Conservation (phyloP, 2,888 invertebrate genomes). For the Drosophila koepferae region DNA sequence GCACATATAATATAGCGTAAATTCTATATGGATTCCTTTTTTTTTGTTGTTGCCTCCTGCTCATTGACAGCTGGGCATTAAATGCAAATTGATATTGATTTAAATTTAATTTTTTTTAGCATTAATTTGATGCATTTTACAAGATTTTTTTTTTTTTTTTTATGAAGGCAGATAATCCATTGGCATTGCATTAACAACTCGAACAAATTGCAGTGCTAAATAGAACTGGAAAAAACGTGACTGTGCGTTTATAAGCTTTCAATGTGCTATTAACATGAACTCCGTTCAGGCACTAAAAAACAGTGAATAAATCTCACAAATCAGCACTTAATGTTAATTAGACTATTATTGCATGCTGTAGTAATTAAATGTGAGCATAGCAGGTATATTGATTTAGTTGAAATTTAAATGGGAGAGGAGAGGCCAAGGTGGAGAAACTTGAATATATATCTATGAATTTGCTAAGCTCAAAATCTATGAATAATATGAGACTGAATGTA, state of each 20-base stretch:
- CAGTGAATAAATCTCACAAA: constrained; percentile 56
- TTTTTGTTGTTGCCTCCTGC: background rate
- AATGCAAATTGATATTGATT: constrained; percentile 20
- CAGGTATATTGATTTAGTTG: background rate
- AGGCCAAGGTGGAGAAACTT: background rate
- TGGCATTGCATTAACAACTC: constrained; percentile 36
- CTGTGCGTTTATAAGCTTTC: constrained; percentile 23
- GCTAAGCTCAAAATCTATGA: too few species aligned
- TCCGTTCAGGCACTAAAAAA: constrained; percentile 39
- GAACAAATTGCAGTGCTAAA: constrained; percentile 32
- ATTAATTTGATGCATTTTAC: constrained; percentile 25
- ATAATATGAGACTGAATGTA: too few species aligned
- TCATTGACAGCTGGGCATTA: background rate
- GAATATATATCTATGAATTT: too few species aligned
- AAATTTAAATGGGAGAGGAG: too few species aligned
- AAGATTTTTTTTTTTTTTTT: constrained; percentile 2
- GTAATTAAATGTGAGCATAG: background rate
- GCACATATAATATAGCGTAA: background rate
- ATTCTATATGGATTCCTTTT: background rate
- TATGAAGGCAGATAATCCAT: constrained; percentile 22
- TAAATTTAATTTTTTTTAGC: constrained; percentile 5
- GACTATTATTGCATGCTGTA: constrained; percentile 26
- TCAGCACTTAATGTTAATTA: constrained; percentile 78
- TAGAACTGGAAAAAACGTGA: constrained; percentile 15
- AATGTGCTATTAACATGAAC: constrained; percentile 38